These are phyloP conservation scores for Plumapathes pennacea DNA, from an alignment of 92 coral and sea anemone species.

Conservation along the genomic window DNA sequence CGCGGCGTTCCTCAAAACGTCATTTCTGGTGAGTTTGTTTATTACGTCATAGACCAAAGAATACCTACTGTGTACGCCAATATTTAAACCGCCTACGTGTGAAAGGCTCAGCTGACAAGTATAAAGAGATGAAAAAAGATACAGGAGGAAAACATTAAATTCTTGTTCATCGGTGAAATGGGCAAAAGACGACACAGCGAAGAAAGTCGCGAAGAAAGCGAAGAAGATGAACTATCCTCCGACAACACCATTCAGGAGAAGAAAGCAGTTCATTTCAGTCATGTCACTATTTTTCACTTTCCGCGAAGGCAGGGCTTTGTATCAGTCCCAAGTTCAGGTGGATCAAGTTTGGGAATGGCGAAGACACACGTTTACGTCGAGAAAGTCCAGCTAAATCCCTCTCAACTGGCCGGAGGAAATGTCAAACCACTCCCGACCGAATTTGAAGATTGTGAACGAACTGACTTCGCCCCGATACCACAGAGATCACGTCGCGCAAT, in stretches of 20 bases:
- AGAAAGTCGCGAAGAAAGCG: constrained; percentile 44
- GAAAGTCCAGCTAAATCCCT: constrained; percentile 24
- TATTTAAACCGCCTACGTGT: too few relatives aligned
- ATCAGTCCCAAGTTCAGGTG: constrained; percentile 94
- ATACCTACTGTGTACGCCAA: too few relatives aligned
- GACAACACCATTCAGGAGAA: constrained; percentile 30
- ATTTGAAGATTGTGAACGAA: constrained; percentile 25
- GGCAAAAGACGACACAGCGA: constrained; percentile 66
- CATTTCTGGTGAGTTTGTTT: too few relatives aligned
- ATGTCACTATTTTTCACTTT: constrained; percentile 78
- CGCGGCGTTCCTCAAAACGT: too few relatives aligned
- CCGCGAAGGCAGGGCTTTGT: constrained; percentile 91
- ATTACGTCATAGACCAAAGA: too few relatives aligned
- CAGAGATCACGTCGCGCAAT: constrained; percentile 70
- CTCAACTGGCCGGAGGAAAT: constrained; percentile 3
- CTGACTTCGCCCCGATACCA: constrained; percentile 66
- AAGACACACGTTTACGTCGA: constrained; percentile 75
- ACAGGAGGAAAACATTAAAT: too few relatives aligned
- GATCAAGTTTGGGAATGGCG: constrained; percentile 94
- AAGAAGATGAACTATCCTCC: constrained; percentile 23
- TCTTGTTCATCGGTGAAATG: constrained; percentile 44
- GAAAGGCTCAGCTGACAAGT: too few relatives aligned
- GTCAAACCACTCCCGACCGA: constrained; percentile 8
- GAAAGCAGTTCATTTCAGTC: constrained; percentile 77
- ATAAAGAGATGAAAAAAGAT: too few relatives aligned